A percentile compares a stretch with the other conserved stretches of the same genome.
These are phyloP conservation scores for Falco novaeseelandiae DNA, from an alignment of 2,797 vertebrate species.

Conservation along the genomic window DNA sequence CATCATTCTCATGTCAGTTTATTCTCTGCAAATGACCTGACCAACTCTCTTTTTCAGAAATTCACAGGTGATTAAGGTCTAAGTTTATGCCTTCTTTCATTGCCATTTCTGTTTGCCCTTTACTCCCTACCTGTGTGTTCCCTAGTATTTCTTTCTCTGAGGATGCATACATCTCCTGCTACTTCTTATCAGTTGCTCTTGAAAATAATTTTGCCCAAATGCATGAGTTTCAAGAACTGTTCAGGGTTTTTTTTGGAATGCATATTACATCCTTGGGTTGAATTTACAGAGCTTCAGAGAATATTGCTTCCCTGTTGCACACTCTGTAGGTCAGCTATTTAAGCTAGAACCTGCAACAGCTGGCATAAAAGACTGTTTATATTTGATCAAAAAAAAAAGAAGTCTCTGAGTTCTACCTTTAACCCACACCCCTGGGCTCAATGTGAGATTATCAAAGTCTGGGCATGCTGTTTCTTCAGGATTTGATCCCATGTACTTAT, in stretches of 20 bases:
- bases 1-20: not conserved
- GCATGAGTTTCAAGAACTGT: not conserved
- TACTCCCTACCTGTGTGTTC: not conserved
- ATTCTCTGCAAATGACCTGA: not conserved
- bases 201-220: not conserved
- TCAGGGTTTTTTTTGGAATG: not conserved
- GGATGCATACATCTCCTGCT: not conserved
- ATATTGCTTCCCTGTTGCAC: not conserved
- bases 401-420: not conserved
- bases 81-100: not conserved
- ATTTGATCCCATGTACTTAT: not conserved
- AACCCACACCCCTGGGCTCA: not conserved
- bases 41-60: not conserved
- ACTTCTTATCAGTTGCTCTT: not conserved
- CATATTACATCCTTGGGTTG: not conserved
- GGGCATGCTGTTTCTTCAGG: not conserved
- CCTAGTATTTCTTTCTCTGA: not conserved
- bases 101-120: not conserved
- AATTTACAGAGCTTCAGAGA: not conserved
- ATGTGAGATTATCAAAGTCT: not conserved
- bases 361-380: not conserved
- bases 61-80: not conserved
- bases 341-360: not conserved
- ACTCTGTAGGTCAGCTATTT: not conserved
- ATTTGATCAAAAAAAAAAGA: not conserved